phyloP scores from a whole-genome alignment of 1,140 invertebrate species.

The Habropoda laboriosa region DNA sequence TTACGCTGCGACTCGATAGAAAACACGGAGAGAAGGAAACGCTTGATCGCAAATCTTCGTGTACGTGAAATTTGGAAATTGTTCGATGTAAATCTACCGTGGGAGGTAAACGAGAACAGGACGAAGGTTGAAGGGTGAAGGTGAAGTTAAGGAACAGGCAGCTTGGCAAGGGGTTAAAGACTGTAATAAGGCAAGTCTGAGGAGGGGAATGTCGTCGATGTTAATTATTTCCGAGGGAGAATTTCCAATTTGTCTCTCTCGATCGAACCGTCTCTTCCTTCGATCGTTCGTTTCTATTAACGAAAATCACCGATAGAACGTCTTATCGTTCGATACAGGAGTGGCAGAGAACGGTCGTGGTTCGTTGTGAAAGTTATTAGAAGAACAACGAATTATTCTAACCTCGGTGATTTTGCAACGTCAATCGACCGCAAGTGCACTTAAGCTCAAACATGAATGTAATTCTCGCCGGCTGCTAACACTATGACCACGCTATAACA shows the following conservation, averaged over 20 bases:
- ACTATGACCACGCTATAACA: background rate
- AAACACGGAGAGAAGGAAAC: too few relatives aligned
- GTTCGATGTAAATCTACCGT: too few relatives aligned
- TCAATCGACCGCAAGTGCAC: slow-evolving; percentile 26
- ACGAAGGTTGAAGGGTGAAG: background rate
- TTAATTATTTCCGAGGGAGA: slow-evolving; percentile 68
- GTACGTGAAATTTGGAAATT: slow-evolving; percentile 12
- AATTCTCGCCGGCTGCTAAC: background rate
- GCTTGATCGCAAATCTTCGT: background rate
- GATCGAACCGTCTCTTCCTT: too few relatives aligned
- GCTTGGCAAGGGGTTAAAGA: slow-evolving; percentile 18
- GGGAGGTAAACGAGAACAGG: slow-evolving; percentile 19
- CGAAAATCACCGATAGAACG: too few relatives aligned
- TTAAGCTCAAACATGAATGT: slow-evolving; percentile 33
- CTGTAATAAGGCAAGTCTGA: slow-evolving; percentile 60
- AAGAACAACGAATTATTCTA: background rate
- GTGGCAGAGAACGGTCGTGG: too few relatives aligned
- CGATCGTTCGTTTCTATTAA: too few relatives aligned
- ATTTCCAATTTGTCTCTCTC: too few relatives aligned
- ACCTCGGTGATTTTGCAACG: slow-evolving; percentile 12
- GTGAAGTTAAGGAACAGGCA: slow-evolving; percentile 21
- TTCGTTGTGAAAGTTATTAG: background rate
- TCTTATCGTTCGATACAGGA: too few relatives aligned
- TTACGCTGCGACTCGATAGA: too few relatives aligned
- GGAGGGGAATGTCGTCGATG: slow-evolving; percentile 61